These are phyloP conservation scores for Diaphora mendica DNA, from an alignment of 2,888 invertebrate genomes.

Conservation along the genomic window DNA sequence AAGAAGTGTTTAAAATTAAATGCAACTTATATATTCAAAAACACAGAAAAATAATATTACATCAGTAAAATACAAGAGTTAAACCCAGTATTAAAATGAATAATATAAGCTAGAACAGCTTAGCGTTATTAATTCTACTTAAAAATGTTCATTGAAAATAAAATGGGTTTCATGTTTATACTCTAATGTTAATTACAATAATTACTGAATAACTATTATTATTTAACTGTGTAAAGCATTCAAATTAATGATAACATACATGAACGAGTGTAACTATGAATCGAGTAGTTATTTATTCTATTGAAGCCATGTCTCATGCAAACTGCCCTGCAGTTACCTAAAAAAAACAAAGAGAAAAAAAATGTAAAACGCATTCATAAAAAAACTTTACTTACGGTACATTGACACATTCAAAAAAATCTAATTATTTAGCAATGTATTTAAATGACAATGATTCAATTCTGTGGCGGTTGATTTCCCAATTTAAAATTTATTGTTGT, in stretches of 20 bases:
- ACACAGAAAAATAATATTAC: conserved; percentile 68
- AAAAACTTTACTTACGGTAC: conserved; percentile 45
- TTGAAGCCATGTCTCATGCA: conserved; percentile 80
- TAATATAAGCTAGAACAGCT: not conserved
- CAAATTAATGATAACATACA: conserved; percentile 69
- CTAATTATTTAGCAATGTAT: conserved; percentile 32
- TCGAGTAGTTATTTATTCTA: conserved; percentile 75
- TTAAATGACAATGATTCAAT: conserved; percentile 32
- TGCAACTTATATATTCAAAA: conserved; percentile 63
- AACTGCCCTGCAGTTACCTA: conserved; percentile 77
- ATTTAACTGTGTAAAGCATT: conserved; percentile 22
- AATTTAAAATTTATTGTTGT: conserved; percentile 10
- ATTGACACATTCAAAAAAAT: conserved; percentile 23
- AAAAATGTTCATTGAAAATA: not conserved
- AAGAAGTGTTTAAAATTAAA: conserved; percentile 28
- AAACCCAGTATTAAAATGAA: conserved; percentile 28
- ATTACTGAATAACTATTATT: conserved; percentile 32
- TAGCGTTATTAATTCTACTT: not conserved
- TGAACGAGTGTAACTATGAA: conserved; percentile 75
- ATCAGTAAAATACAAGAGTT: conserved; percentile 60
- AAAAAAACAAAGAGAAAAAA: conserved; percentile 67
- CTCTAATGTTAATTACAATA: conserved; percentile 3
- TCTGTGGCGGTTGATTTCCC: conserved; percentile 19
- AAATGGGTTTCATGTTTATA: conserved; percentile 18
- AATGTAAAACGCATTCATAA: conserved; percentile 65